Percentiles rank a stretch among this genome's conserved stretches.
Conservation (phyloP, 1,140 invertebrate genomes). For the Trachymyrmex cornetzi region DNA sequence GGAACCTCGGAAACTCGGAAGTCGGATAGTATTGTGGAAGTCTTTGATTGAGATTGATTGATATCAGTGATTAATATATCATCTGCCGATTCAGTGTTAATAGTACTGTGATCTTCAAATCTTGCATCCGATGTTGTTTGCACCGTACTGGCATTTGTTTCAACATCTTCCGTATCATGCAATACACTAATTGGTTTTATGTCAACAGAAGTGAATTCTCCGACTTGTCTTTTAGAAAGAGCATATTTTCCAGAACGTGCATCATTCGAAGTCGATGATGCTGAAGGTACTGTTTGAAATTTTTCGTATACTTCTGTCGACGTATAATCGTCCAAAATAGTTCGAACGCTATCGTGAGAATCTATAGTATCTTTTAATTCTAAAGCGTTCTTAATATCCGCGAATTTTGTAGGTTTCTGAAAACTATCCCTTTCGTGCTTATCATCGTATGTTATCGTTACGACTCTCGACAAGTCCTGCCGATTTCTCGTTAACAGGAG, state of each 20-base stretch:
- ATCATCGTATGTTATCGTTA: slow-evolving; percentile 21
- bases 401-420: slow-evolving; percentile 20
- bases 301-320: slow-evolving; percentile 56
- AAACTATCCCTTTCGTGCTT: slow-evolving; percentile 37
- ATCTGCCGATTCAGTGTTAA: slow-evolving; percentile 45
- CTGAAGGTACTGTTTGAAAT: slow-evolving; percentile 29
- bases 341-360: slow-evolving; percentile 15
- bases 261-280: slow-evolving; percentile 33
- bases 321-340: slow-evolving; percentile 46
- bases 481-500: slow-evolving; percentile 68
- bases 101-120: slow-evolving; percentile 32
- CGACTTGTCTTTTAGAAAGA: slow-evolving; percentile 64
- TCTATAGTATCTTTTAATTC: slow-evolving; percentile 28
- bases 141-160: slow-evolving; percentile 67
- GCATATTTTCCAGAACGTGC: slow-evolving; percentile 19
- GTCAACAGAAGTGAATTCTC: slow-evolving; percentile 54
- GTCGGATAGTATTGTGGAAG: slow-evolving; percentile 11
- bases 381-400: slow-evolving; percentile 9
- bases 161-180: slow-evolving; percentile 67
- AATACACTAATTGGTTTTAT: slow-evolving; percentile 69
- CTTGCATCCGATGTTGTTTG: slow-evolving; percentile 59
- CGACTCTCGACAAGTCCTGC: slow-evolving; percentile 54
- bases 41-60: slow-evolving; percentile 42
- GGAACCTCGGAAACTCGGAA: not conserved
- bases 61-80: slow-evolving; percentile 45